These are phyloP conservation scores for Lymantria dispar DNA, from an alignment of 2,888 invertebrate species.

Conservation along the genomic window DNA sequence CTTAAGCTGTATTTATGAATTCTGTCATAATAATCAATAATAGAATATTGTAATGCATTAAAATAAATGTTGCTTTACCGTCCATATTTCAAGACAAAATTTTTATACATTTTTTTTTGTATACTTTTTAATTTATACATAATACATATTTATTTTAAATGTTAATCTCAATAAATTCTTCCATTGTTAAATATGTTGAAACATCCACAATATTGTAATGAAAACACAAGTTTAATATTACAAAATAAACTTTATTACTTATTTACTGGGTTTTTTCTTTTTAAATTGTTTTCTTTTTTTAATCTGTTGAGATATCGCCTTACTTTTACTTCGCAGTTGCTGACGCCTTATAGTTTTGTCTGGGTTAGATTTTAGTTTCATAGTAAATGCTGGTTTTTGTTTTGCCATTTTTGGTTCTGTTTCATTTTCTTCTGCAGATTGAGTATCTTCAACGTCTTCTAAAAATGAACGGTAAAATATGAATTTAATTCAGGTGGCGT, in stretches of 20 bases:
- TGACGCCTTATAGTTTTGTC: conserved; percentile 74
- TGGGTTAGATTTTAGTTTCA: conserved; percentile 50
- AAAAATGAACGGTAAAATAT: too few relatives aligned
- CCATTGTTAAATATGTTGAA: conserved; percentile 9
- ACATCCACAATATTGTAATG: conserved; percentile 7
- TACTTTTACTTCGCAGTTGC: conserved; percentile 73
- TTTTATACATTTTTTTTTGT: not conserved
- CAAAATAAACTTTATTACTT: conserved; percentile 35
- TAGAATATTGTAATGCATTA: too few relatives aligned
- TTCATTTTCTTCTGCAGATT: conserved; percentile 36
- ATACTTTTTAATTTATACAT: not conserved
- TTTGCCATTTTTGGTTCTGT: conserved; percentile 17
- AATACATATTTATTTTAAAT: not conserved
- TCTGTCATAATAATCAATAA: too few relatives aligned
- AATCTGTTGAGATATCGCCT: conserved; percentile 71
- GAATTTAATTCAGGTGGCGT: too few relatives aligned
- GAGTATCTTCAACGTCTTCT: conserved; percentile 58
- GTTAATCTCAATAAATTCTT: conserved; percentile 14
- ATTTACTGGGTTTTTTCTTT: conserved; percentile 60
- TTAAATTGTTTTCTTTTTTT: conserved; percentile 71
- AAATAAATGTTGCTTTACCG: too few relatives aligned
- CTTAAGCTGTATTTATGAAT: too few relatives aligned
- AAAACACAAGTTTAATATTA: conserved; percentile 28
- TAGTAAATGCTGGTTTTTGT: conserved; percentile 45
- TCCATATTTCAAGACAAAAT: not conserved